phyloP scores from a whole-genome alignment of 2,113 vertebrate species.

The Xenotilapia flavipinnis region DNA sequence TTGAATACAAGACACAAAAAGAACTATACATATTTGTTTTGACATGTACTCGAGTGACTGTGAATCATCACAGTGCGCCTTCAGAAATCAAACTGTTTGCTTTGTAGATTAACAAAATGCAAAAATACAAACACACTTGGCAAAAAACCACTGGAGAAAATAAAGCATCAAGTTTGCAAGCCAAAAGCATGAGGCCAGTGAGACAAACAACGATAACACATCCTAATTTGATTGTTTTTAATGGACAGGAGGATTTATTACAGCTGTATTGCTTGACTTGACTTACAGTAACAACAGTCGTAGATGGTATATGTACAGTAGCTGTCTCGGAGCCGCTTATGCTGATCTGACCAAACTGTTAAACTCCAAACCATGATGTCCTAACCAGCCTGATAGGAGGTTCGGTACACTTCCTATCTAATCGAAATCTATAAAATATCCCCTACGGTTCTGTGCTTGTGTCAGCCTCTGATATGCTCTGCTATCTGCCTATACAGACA shows the following conservation, averaged over 20 bases:
- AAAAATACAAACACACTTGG: conserved; percentile 27
- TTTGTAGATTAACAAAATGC: conserved; percentile 21
- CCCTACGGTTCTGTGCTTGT: conserved; percentile 2
- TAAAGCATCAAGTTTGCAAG: conserved; percentile 17
- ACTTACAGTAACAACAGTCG: conserved; percentile 26
- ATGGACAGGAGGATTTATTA: conserved; percentile 5
- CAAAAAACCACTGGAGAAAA: conserved; percentile 3
- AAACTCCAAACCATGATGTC: not conserved
- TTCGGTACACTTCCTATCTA: not conserved
- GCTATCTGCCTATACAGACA: conserved; percentile 24
- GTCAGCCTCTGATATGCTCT: conserved; percentile 30
- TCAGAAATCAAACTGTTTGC: not conserved
- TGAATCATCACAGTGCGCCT: not conserved
- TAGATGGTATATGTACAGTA: conserved; percentile 48
- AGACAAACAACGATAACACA: conserved; percentile 7
- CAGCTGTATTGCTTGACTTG: conserved; percentile 19
- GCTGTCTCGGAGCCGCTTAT: conserved; percentile 1
- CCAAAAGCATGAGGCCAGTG: conserved; percentile 2
- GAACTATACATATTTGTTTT: not conserved
- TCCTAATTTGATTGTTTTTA: not conserved
- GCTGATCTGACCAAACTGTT: not conserved
- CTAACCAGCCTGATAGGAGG: not conserved
- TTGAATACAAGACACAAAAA: conserved; percentile 38
- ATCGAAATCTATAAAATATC: not conserved
- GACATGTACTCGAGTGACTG: not conserved